A percentile compares a stretch with the other conserved stretches of the same genome.
Conservation (phyloP, 1,140 invertebrate species). For the Ostrea edulis region DNA sequence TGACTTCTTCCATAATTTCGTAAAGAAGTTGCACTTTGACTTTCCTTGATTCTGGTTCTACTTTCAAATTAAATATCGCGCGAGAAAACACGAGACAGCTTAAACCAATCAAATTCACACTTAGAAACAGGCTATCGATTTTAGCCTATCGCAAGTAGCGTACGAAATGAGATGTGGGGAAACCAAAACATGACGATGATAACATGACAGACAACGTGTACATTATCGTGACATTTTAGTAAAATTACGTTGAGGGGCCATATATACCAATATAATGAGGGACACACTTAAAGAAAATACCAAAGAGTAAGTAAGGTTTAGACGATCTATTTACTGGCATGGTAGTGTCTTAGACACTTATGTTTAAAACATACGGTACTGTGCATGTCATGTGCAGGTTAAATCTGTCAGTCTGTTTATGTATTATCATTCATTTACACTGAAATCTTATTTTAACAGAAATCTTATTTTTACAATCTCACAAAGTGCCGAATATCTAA, state of each 20-base stretch:
- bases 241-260: background rate
- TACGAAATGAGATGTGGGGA: background rate
- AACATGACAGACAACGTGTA: constrained; percentile 19
- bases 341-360: too few species aligned
- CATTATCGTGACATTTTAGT: background rate
- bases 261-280: background rate
- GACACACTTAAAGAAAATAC: constrained; percentile 22
- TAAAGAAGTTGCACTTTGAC: too few species aligned
- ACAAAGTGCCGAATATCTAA: too few species aligned
- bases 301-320: background rate
- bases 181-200: background rate
- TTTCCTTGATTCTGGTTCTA: background rate
- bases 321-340: too few species aligned
- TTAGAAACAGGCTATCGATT: background rate
- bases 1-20: background rate
- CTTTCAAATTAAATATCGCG: constrained; percentile 34
- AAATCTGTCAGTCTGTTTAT: too few species aligned
- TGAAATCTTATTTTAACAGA: too few species aligned
- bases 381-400: too few species aligned
- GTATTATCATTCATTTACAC: too few species aligned
- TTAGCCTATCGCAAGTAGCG: background rate
- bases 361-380: too few species aligned
- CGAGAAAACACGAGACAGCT: background rate
- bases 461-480: too few species aligned
- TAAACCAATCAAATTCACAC: background rate